Evolutionary conservation across 2,113 vertebrate species (phyloP), one percentile per base, ranked within the genome.

Genomic region (Patagioenas fasciata): DNA sequence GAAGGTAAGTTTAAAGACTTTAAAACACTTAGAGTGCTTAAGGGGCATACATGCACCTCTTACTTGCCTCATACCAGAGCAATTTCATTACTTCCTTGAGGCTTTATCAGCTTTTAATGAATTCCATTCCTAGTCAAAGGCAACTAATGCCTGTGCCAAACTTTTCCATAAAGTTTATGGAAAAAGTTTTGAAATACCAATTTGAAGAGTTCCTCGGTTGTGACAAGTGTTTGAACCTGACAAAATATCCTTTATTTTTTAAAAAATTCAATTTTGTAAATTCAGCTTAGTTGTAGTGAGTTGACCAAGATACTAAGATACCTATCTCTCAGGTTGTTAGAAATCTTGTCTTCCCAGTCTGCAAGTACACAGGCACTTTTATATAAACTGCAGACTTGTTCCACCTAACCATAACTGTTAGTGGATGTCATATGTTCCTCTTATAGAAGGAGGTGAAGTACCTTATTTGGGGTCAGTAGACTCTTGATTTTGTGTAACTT

Each of bases 31-130:
- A 20, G n/a, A 72, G 5, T 69, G 47, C n/a, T 42, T 62, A 31
- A 17, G 31, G 47, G 34, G n/a, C 19, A 15, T 18, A 21, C 0
- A 0, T 0, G 5, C 32, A 47, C 9, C 12, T 92, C 47, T 79
- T 64, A 53, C 36, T 77, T 78, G 34, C 23, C 79, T 10, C 53
- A 13, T 58, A 25, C n/a, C 5, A 15, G 40, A 73, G 38, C 26
- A 56, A 7, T 54, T 62, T 44, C 26, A 13, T 86, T 6, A 51
- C 51, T 89, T 80, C 40, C 54, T 69, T 26, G 5, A 80, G 66
- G 31, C 50, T 91, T 64, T 72, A 42, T n/a, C 53, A 82, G 19
- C 23, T 89, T 82, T 87, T 85, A 28, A 34, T 80, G 6, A 61
- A 7, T 70, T 29, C 29, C 0, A 7, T 78, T 80, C 13, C 25